Evolutionary conservation across 2,888 invertebrate genomes (phyloP), one percentile per base, ranked within the genome.

Genomic region (Drosophila falleni): DNA sequence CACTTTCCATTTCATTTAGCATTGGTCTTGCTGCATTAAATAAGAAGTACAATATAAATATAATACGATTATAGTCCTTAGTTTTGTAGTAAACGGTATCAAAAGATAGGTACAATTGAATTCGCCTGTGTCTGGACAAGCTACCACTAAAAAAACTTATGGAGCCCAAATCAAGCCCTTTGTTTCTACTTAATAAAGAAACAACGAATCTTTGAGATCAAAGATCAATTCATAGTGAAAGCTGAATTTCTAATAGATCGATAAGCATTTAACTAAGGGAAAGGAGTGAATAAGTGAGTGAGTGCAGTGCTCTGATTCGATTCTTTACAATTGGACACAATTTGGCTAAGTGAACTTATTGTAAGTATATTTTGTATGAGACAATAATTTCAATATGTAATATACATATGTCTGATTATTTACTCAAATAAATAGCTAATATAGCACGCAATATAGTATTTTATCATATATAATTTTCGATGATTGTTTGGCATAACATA

Each of bases 51-150:
- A 79, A 79, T 77, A 81, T 73, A 64, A 66, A n/a, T 67, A 53
- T 51, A 71, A 87, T 85, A 82, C 69, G 86, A 81, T 89, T 90
- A 89, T 89, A 89, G 90, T 90, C 90, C 84, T 86, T 89, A 83
- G 89, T 81, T 89, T 88, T 90, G 89, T 90, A 90, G 88, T 89
- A 87, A 88, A 86, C 89, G 84, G 88, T 90, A 89, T 89, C 88
- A 89, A 89, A 89, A 89, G 88, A 89, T 89, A 89, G 88, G 88
- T 89, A 89, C 88, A 90, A 83, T 89, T 86, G 84, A 90, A 81
- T 88, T 75, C 53, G 74, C 80, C 85, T 65, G 73, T 72, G 78
- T 31, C 60, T 42, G 46, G 41, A 66, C 61, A 69, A 58, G 71
- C 87, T 76, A 85, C 87, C 88, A 89, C 87, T 89, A 79, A 89